These are phyloP conservation scores for Orthonevra nobilis DNA, from an alignment of 2,888 invertebrate species.

Conservation along the genomic window DNA sequence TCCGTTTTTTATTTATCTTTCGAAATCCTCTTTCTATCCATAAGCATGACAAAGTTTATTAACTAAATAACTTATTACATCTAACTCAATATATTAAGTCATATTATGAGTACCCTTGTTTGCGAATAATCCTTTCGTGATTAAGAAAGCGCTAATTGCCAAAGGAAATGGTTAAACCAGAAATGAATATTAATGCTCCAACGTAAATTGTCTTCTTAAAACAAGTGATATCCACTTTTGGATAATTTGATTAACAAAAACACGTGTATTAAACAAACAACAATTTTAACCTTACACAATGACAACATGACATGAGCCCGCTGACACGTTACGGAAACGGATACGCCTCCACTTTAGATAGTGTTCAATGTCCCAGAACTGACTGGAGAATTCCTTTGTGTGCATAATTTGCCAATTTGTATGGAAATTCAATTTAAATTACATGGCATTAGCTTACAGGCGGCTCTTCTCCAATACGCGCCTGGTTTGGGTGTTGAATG, in stretches of 20 bases:
- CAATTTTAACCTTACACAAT: constrained; percentile 42
- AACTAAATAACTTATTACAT: too few relatives aligned
- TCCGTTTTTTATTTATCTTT: too few relatives aligned
- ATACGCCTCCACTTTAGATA: constrained; percentile 4
- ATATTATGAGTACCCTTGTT: too few relatives aligned
- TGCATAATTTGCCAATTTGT: constrained; percentile 63
- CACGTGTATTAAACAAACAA: constrained; percentile 58
- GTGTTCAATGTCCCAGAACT: constrained; percentile 42
- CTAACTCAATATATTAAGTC: too few relatives aligned
- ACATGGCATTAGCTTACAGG: constrained; percentile 41
- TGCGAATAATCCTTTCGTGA: too few relatives aligned
- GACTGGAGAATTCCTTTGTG: constrained; percentile 37
- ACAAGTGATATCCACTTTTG: constrained; percentile 49
- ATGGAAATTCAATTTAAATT: constrained; percentile 68
- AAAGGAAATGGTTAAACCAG: too few relatives aligned
- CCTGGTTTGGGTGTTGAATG: background rate
- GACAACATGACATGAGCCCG: constrained; percentile 28
- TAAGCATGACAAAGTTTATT: too few relatives aligned
- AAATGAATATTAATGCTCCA: constrained; percentile 44
- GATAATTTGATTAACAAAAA: constrained; percentile 61
- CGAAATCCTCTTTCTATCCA: too few relatives aligned
- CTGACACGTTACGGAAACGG: background rate
- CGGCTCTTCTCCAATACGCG: too few relatives aligned
- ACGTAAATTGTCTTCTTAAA: constrained; percentile 10
- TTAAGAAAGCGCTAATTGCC: too few relatives aligned